These are phyloP conservation scores for Brachionus paranguensis DNA, from an alignment of 1,140 invertebrate species.

Conservation along the genomic window DNA sequence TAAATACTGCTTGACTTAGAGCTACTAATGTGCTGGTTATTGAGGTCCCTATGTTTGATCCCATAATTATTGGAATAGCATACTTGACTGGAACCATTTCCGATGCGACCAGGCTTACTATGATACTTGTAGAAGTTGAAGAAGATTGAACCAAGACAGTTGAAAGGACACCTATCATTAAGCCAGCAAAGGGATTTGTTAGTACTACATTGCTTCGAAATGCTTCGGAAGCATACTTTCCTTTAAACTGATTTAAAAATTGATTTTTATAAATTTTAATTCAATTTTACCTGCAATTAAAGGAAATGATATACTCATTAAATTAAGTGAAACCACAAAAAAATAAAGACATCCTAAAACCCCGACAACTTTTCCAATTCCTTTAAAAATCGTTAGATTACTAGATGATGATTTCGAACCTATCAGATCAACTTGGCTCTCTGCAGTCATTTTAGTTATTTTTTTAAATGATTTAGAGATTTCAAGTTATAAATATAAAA, in stretches of 20 bases:
- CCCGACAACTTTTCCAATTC: background rate
- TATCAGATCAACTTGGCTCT: background rate
- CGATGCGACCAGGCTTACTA: conserved; percentile 63
- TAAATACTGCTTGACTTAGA: background rate
- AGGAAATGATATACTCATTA: conserved; percentile 39
- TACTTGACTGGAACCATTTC: conserved; percentile 54
- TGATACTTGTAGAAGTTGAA: conserved; percentile 62
- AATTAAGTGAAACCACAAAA: conserved; percentile 24
- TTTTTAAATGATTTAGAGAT: background rate
- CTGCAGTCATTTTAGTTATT: background rate
- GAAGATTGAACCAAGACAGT: conserved; percentile 64
- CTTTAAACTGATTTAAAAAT: background rate
- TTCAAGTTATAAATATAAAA: background rate
- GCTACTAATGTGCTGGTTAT: conserved; percentile 28
- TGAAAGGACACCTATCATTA: conserved; percentile 62
- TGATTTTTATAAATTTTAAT: background rate
- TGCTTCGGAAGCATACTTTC: conserved; percentile 1
- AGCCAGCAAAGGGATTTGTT: conserved; percentile 59
- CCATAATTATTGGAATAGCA: conserved; percentile 63
- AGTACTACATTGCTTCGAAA: conserved; percentile 51
- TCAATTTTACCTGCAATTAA: conserved; percentile 20
- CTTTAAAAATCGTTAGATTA: background rate
- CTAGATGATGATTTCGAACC: background rate
- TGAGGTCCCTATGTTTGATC: conserved; percentile 42
- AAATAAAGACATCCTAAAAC: conserved; percentile 34